These are phyloP conservation scores for Aphidoletes aphidimyza DNA, from an alignment of 2,888 invertebrate species.

Conservation along the genomic window DNA sequence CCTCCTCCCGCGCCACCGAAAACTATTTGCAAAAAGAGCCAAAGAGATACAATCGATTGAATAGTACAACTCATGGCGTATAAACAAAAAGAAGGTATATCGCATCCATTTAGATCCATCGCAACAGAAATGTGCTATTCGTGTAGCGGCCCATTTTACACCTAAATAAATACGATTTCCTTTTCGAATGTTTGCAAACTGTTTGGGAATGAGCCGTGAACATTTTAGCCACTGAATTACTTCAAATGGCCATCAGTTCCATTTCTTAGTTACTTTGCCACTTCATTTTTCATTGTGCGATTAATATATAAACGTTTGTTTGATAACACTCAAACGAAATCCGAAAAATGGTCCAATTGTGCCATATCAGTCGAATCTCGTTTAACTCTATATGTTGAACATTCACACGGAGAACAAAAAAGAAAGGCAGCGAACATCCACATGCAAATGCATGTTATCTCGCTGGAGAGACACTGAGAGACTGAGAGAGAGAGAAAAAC, in stretches of 20 bases:
- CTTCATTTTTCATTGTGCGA: constrained; percentile 44
- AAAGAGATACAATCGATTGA: constrained; percentile 11
- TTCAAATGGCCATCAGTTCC: constrained; percentile 37
- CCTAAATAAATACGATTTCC: constrained; percentile 17
- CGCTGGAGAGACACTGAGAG: background rate
- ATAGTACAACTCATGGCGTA: background rate
- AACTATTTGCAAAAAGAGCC: background rate
- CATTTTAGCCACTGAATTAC: background rate
- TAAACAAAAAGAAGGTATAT: constrained; percentile 6
- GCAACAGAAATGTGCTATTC: background rate
- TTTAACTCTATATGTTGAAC: background rate
- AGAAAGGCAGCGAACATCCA: background rate
- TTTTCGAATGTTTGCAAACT: background rate
- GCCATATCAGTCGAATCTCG: background rate
- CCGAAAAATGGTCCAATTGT: background rate
- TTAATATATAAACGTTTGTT: constrained; percentile 12
- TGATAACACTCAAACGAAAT: constrained; percentile 33
- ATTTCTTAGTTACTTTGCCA: constrained; percentile 46
- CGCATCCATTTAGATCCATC: background rate
- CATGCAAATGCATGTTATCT: background rate
- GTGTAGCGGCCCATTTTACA: constrained; percentile 12
- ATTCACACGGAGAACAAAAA: background rate
- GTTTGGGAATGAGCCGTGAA: background rate
- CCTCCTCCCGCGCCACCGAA: too few relatives aligned
- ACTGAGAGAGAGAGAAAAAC: constrained; percentile 1